A percentile compares a stretch with the other conserved stretches of the same genome.
These are phyloP conservation scores for Onchidella celtica DNA, from an alignment of 2,888 invertebrate genomes.

Conservation along the genomic window DNA sequence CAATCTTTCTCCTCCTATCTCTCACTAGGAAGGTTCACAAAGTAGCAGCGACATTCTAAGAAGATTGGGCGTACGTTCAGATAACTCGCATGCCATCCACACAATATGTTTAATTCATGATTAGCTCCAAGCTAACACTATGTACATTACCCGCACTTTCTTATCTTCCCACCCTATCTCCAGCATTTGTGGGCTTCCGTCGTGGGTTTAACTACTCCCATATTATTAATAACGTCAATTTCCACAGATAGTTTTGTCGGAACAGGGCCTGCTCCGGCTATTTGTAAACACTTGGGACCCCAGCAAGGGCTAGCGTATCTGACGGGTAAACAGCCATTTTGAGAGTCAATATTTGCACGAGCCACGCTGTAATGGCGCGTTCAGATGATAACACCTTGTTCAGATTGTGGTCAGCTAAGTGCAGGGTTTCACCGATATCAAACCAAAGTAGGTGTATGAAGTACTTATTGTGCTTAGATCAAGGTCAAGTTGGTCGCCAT, in stretches of 20 bases:
- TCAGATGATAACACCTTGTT: slow-evolving; percentile 12
- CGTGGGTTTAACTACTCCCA: background rate
- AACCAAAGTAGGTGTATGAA: background rate
- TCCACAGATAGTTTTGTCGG: slow-evolving; percentile 29
- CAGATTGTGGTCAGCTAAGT: no score
- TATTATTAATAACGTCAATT: slow-evolving; percentile 27
- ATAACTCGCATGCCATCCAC: background rate
- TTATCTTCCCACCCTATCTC: background rate
- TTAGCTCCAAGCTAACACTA: background rate
- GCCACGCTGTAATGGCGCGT: slow-evolving; percentile 24
- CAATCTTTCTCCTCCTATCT: no score
- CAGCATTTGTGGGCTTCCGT: background rate
- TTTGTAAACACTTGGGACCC: slow-evolving; percentile 29
- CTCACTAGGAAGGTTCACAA: no score
- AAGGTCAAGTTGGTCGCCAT: no score
- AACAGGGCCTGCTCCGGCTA: slow-evolving; percentile 9
- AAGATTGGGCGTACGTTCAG: background rate
- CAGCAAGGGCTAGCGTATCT: slow-evolving; percentile 25
- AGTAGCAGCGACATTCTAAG: background rate
- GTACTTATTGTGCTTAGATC: no score
- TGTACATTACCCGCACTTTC: background rate
- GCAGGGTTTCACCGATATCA: no score
- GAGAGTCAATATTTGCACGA: slow-evolving; percentile 46
- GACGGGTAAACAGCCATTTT: slow-evolving; percentile 47
- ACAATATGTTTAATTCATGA: background rate